These are phyloP conservation scores for Pandion haliaetus DNA, from an alignment of 2,113 vertebrate genomes.

Conservation along the genomic window DNA sequence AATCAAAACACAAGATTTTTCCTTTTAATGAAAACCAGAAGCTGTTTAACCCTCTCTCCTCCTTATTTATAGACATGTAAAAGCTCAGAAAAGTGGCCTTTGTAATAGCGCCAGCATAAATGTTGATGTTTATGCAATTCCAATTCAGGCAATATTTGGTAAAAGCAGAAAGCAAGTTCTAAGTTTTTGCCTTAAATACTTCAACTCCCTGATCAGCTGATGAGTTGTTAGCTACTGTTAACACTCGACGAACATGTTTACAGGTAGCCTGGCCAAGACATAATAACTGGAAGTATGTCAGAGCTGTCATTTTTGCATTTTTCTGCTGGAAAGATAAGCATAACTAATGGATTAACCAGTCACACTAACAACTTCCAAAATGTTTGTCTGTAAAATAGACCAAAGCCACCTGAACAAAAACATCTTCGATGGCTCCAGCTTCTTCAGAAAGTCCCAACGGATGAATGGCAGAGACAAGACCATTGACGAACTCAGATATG, in stretches of 20 bases:
- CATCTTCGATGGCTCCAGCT: not conserved
- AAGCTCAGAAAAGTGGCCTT: conserved; percentile 55
- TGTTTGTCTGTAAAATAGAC: not conserved
- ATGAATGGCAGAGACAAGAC: not conserved
- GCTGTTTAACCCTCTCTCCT: conserved; percentile 58
- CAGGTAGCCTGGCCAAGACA: conserved; percentile 7
- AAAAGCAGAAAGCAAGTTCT: conserved; percentile 37
- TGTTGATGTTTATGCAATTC: conserved; percentile 17
- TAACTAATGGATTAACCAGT: not conserved
- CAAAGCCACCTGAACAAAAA: not conserved
- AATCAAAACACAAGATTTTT: conserved; percentile 79
- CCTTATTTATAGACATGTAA: conserved; percentile 51
- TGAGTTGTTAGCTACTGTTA: not conserved
- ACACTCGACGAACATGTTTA: not conserved
- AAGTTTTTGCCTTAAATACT: not conserved
- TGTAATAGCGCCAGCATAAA: conserved; percentile 56
- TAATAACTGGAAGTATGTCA: not conserved
- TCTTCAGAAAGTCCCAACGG: not conserved
- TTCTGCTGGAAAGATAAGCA: not conserved
- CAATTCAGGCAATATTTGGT: conserved; percentile 29
- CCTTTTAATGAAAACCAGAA: conserved; percentile 79
- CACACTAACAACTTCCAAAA: not conserved
- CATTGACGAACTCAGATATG: not conserved
- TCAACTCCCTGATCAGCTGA: not conserved
- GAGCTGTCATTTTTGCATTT: not conserved